Evolutionary conservation across 2,113 vertebrate species (phyloP), one percentile per base, ranked within the genome.

Genomic region (Poeciliopsis occidentalis): DNA sequence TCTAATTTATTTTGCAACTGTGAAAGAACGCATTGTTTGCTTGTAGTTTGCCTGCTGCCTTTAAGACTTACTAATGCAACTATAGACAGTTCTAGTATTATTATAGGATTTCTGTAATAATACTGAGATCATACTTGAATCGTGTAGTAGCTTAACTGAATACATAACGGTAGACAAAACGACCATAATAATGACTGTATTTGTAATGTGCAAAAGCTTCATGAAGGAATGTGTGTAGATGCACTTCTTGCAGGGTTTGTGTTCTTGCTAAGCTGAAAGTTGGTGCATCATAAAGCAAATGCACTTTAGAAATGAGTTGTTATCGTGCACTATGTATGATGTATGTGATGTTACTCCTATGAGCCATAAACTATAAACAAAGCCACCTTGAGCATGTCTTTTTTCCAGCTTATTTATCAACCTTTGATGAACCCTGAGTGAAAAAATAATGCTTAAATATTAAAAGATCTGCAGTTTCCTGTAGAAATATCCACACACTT

Each of bases 341-440:
- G 78, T 76, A 75, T 81, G 17, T 71, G 51, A 54, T 78, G 74
- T 71, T 73, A 12, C 69, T 73, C 65, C 62, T 75, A 62, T 83
- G 76, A 86, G 78, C 73, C 64, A 88, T 89, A 89, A 91, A 88
- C 83, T 66, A 69, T 77, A 67, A 85, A 83, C 51, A 51, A 80
- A 82, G 63, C 24, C 76, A 80, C 54, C 26, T 8, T 47, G 13
- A 32, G 4, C 0, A 13, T 31, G 12, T 60, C 29, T 85, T 10
- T 15, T 8, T 15, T 41, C 37, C 3, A 37, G n/a, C 1, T 41
- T n/a, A 41, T 67, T 67, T 12, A 27, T 62, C 22, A 11, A 54
- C 8, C 22, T 17, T 47, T 17, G 44, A 47, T 47, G 5, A 6
- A 47, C 44, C 44, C 44, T 5, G 1, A 8, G 32, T 34, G 19